A percentile compares a stretch with the other conserved stretches of the same genome.
These are phyloP conservation scores for Varanus komodoensis DNA, from an alignment of 2,113 vertebrate genomes.

Conservation along the genomic window DNA sequence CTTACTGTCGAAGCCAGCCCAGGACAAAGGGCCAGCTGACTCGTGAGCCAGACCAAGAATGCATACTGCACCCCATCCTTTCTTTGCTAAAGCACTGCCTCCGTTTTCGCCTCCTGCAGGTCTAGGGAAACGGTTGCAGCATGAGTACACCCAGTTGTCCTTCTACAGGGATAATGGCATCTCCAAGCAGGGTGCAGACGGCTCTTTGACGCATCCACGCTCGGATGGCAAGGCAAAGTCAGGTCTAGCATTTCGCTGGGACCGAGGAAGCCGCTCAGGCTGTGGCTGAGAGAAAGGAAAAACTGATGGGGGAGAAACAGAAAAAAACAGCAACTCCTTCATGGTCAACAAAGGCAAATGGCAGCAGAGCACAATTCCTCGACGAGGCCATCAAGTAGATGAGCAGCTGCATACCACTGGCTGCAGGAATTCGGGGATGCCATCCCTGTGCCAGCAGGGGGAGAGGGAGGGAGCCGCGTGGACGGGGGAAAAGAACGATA, in stretches of 20 bases:
- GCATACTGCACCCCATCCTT: not conserved
- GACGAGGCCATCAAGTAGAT: not conserved
- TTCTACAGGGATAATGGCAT: not conserved
- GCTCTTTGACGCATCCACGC: slow-evolving; percentile 4
- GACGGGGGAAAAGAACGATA: not conserved
- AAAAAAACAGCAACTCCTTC: slow-evolving; percentile 20
- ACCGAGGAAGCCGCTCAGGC: not conserved
- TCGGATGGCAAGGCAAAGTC: slow-evolving; percentile 42
- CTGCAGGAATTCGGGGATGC: fast-evolving
- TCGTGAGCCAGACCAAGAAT: not conserved
- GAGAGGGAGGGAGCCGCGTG: not conserved
- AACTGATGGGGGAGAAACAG: not conserved
- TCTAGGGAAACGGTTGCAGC: not conserved
- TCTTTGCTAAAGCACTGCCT: not conserved
- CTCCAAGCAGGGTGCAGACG: not conserved
- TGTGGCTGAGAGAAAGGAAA: not conserved
- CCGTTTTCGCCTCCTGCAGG: not conserved
- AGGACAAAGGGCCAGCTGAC: not conserved
- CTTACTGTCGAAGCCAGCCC: not conserved
- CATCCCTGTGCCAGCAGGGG: not conserved
- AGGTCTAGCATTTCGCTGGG: slow-evolving; percentile 36
- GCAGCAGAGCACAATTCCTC: fast-evolving
- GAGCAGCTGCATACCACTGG: not conserved
- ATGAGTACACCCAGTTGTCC: not conserved
- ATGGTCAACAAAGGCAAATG: not conserved